phyloP scores from a whole-genome alignment of 2,113 vertebrate species.

The Pampusana beccarii region DNA sequence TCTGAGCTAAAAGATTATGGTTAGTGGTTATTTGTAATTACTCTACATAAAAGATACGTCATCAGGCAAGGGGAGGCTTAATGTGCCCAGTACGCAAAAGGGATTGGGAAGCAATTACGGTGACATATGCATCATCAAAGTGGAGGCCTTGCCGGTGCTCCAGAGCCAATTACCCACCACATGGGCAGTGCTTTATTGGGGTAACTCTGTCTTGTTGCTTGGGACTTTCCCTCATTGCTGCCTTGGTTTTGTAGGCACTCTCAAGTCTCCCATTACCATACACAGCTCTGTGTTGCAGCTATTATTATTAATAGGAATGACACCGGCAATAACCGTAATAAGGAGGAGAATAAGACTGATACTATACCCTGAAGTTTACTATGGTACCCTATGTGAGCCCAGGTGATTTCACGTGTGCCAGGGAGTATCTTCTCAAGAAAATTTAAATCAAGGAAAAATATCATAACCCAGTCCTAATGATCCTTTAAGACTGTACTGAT shows the following conservation, averaged over 20 bases:
- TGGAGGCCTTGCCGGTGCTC: background rate
- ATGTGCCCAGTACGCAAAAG: background rate
- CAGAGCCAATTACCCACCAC: background rate
- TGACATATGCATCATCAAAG: background rate
- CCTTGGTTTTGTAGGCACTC: background rate
- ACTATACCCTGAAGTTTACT: background rate
- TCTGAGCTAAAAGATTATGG: background rate
- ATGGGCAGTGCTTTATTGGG: background rate
- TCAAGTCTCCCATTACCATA: background rate
- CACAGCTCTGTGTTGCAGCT: background rate
- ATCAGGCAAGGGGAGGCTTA: background rate
- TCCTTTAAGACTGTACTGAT: background rate
- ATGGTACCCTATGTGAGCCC: background rate
- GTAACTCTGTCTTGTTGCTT: background rate
- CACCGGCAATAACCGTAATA: background rate
- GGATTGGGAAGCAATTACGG: background rate
- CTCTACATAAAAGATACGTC: background rate
- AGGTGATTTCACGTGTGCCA: background rate
- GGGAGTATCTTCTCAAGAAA: background rate
- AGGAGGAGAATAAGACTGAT: background rate
- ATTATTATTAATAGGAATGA: background rate
- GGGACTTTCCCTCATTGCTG: background rate
- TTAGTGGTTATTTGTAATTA: slow-evolving; percentile 9
- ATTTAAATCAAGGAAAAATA: background rate
- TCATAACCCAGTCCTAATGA: background rate